Conservation (phyloP, 2,797 vertebrate genomes). For the Sebastes variabilis region DNA sequence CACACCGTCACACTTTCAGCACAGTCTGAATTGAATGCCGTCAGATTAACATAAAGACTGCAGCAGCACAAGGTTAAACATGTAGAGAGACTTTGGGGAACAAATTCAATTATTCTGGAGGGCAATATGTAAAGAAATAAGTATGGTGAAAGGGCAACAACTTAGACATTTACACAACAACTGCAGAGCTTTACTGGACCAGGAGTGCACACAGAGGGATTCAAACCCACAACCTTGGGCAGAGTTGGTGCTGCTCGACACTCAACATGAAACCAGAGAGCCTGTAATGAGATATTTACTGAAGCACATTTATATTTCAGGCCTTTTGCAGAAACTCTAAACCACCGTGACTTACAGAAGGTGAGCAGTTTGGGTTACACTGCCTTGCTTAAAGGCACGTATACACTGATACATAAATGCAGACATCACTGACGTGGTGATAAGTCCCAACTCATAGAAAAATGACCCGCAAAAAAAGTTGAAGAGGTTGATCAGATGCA, state of each 20-base stretch:
- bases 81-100: too few species aligned
- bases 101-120: too few species aligned
- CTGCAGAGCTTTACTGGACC: background rate
- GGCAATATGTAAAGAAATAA: too few species aligned
- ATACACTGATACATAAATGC: background rate
- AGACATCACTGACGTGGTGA: background rate
- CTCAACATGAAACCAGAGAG: background rate
- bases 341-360: background rate
- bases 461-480: background rate
- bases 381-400: background rate
- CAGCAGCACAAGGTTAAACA: too few species aligned
- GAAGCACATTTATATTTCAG: constrained; percentile 7
- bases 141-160: too few species aligned
- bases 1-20: fast-evolving
- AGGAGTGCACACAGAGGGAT: background rate
- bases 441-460: background rate
- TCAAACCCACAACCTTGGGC: background rate
- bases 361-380: background rate
- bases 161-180: background rate
- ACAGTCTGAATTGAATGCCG: too few species aligned
- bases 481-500: background rate
- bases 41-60: too few species aligned
- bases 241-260: background rate
- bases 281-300: background rate
- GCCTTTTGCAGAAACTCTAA: background rate